Base-by-base conservation (phyloP, 2,113 vertebrate species). In the Anoplopoma fimbria region DNA sequence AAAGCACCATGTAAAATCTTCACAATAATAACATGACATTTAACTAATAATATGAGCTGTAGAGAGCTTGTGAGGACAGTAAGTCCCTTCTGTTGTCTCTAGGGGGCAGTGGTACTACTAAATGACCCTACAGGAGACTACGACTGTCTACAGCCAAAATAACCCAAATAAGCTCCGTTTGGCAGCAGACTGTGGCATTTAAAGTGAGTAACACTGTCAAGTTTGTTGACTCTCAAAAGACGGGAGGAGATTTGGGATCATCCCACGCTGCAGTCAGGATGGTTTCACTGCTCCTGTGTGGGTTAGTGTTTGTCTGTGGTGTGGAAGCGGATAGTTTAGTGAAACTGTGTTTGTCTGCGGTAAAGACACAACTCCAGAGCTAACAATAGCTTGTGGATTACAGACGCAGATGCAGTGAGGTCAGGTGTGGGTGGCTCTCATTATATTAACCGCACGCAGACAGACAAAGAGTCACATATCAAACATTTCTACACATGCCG, bases 51-150 rank as follows among this genome's bases (percentile, higher is more conserved):
- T 6, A 25, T 4, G 1, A n/a, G 9, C 9, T 23, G 19, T 2
- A 25, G 8, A 17, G 3, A 68, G 53, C 53, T 27, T 19, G 27
- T 34, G 9, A 34, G 42, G 31, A 9, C 9, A 7, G 21, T 34
- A 14, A 51, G 2, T 71, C 10, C 25, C 25, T 10, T 2, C 3
- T 27, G 12, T 57, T 6, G 60, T 29, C 85, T 64, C 21, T 45
- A 81, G 85, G 77, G 29, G 85, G 84, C 88, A 79, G 72, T 61
- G 51, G 79, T 70, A 38, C 27, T 15, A 1, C 61, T 76, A 21
- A 1, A 57, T 79, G 53, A 58, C 45, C 27, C 61, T 17, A n/a
- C 64, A 57, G 76, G 72, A 55, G 17, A 60, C 36, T 15, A 23
- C 47, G 69, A 27, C 69, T 42, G 65, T 2, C 51, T 69, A 10